Evolutionary conservation across 2,113 vertebrate species (phyloP).

Genomic region (Anseranas semipalmata): DNA sequence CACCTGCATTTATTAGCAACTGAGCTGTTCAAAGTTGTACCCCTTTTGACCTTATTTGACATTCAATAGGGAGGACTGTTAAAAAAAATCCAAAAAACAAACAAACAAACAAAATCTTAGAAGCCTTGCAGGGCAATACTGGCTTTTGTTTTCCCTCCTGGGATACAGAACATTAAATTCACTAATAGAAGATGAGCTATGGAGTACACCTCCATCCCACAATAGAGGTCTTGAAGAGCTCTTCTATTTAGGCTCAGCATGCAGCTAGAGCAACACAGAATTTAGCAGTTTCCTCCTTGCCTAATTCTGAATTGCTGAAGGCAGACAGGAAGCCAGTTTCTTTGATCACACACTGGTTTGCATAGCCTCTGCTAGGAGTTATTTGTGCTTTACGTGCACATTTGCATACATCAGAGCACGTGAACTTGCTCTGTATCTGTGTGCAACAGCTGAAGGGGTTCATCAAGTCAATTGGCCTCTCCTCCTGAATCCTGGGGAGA

Average conservation of each 20-base stretch:
- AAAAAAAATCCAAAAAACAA: not conserved
- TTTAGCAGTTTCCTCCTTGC: not conserved
- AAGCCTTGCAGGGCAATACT: not conserved
- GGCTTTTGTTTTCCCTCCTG: not conserved
- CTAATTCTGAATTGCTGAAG: not conserved
- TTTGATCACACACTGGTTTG: not conserved
- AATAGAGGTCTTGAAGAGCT: not conserved
- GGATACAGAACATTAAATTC: not conserved
- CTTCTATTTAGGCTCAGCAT: not conserved
- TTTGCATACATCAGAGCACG: not conserved
- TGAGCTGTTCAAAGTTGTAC: not conserved
- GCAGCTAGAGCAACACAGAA: not conserved
- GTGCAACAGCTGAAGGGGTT: not conserved
- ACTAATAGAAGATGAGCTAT: not conserved
- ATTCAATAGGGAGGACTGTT: not conserved
- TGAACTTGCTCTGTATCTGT: not conserved
- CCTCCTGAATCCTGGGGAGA: not conserved
- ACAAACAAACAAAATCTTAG: not conserved
- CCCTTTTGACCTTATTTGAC: not conserved
- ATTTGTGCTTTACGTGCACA: not conserved
- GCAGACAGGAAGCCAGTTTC: not conserved
- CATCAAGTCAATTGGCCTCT: not conserved
- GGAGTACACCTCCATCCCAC: not conserved
- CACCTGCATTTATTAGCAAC: not conserved
- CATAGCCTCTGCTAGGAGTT: not conserved